Evolutionary conservation across 2,888 invertebrate genomes (phyloP).

Genomic region (Nemurella pictetii): DNA sequence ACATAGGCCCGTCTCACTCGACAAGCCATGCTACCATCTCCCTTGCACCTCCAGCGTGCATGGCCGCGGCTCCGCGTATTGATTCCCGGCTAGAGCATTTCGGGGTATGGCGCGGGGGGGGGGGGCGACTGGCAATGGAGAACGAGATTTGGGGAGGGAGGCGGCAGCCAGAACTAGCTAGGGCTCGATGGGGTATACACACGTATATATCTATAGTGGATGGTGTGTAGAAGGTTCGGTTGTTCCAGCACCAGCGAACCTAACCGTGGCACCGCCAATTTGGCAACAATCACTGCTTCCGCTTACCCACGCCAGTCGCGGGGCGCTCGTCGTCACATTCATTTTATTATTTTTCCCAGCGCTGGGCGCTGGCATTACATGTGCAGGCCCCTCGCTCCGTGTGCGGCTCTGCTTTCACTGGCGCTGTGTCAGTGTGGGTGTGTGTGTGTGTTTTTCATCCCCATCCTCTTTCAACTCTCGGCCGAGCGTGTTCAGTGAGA

Average conservation of each 20-base stretch:
- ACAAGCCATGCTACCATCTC: neutral
- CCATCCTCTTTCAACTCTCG: neutral
- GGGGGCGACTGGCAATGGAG: slow-evolving; percentile 22
- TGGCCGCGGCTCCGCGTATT: slow-evolving; percentile 37
- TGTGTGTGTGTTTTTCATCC: neutral
- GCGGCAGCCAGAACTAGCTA: slow-evolving; percentile 13
- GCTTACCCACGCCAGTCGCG: slow-evolving; percentile 12
- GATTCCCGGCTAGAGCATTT: slow-evolving; percentile 37
- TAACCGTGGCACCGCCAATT: slow-evolving; percentile 32
- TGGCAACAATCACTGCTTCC: slow-evolving; percentile 43
- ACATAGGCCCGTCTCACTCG: neutral
- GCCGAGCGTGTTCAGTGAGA: neutral
- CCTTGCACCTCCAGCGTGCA: neutral
- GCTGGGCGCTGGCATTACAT: neutral
- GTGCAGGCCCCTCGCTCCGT: too few species aligned
- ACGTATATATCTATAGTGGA: neutral
- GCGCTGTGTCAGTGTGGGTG: neutral
- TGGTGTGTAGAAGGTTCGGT: neutral
- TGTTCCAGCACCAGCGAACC: slow-evolving; percentile 1
- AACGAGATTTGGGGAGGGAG: neutral
- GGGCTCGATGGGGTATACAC: too few species aligned
- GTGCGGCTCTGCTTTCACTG: too few species aligned
- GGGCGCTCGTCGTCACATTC: slow-evolving; percentile 8
- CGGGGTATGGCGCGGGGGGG: slow-evolving; percentile 3
- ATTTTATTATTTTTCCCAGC: neutral